Conservation (phyloP, 2,113 vertebrate species). For the Nipponia nippon region DNA sequence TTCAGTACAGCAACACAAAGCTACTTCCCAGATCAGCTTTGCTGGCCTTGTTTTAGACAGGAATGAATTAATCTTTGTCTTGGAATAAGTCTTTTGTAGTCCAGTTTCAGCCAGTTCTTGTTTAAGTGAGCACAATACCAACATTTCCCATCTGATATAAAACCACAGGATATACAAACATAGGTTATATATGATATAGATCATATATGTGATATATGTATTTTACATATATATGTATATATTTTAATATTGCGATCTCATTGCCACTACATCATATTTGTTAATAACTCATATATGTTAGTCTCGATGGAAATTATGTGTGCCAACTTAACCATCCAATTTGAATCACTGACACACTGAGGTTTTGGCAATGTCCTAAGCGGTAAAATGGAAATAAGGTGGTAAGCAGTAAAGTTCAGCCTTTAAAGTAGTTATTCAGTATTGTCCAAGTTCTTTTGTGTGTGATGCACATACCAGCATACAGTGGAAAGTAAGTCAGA, state of each 20-base stretch:
- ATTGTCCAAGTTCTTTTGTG: neutral
- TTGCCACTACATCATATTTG: neutral
- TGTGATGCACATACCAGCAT: neutral
- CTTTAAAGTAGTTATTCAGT: neutral
- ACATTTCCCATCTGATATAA: neutral
- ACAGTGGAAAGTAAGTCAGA: neutral
- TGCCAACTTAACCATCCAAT: neutral
- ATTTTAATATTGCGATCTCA: neutral
- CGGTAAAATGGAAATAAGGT: neutral
- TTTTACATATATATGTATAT: neutral
- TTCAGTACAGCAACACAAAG: neutral
- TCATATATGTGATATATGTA: neutral
- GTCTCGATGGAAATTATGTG: neutral
- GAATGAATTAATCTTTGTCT: neutral
- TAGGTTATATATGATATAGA: neutral
- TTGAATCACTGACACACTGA: neutral
- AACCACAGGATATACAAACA: neutral
- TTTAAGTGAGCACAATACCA: neutral
- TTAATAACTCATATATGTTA: neutral
- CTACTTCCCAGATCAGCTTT: neutral
- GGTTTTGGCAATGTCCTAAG: neutral
- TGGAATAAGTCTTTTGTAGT: neutral
- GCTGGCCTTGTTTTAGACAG: neutral
- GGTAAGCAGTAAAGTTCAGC: neutral
- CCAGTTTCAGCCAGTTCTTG: neutral